These are phyloP conservation scores for Panthera uncia DNA, from an alignment of 2,113 vertebrate species.

Conservation along the genomic window DNA sequence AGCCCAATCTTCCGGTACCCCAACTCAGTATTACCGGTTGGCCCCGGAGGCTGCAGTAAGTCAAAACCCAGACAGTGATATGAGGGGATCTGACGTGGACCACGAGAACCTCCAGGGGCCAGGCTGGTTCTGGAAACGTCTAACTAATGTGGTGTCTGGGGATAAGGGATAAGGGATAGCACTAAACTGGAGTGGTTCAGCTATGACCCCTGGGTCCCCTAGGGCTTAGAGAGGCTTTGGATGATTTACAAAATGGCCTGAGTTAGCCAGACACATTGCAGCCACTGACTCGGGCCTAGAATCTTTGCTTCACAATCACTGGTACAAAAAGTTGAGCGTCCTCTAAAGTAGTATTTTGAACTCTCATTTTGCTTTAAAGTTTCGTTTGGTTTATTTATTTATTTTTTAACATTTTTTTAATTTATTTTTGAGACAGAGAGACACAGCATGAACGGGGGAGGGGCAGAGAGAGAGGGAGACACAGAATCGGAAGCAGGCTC, in stretches of 20 bases:
- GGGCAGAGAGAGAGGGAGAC: too few relatives aligned
- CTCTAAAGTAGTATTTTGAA: background rate
- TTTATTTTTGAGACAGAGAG: too few relatives aligned
- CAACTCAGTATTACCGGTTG: background rate
- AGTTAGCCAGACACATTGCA: background rate
- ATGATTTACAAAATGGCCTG: background rate
- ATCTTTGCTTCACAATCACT: background rate
- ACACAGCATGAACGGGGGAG: too few relatives aligned
- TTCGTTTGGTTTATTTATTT: too few relatives aligned
- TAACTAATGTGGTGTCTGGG: background rate
- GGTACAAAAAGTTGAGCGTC: background rate
- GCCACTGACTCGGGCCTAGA: background rate
- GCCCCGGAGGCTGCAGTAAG: background rate
- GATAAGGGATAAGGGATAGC: background rate
- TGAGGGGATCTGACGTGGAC: background rate
- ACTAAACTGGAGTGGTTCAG: background rate
- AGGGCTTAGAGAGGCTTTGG: background rate
- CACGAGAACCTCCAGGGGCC: background rate
- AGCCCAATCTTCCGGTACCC: background rate
- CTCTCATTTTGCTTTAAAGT: background rate
- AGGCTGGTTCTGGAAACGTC: background rate
- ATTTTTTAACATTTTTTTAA: too few relatives aligned
- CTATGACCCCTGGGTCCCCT: background rate
- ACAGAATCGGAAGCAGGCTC: too few relatives aligned
- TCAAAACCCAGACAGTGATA: background rate